phyloP scores from a whole-genome alignment of 2,113 vertebrate species.

The Cranoglanis bouderius region DNA sequence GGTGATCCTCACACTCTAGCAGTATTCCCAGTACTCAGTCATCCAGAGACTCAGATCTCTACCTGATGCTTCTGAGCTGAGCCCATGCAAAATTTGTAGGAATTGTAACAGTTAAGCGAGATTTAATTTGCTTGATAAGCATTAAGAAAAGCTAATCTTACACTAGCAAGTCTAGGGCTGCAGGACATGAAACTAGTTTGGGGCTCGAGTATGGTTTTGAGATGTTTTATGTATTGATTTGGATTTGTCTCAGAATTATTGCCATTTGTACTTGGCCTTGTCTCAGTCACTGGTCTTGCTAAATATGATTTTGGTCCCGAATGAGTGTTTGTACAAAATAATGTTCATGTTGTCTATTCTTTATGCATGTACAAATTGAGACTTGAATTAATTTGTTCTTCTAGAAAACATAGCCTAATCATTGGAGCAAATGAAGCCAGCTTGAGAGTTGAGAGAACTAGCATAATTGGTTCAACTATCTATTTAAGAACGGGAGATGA shows the following conservation, averaged over 20 bases:
- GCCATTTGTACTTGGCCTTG: too few relatives aligned
- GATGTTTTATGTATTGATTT: not conserved
- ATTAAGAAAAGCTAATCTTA: conserved; percentile 21
- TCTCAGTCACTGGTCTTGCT: not conserved
- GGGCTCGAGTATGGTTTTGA: not conserved
- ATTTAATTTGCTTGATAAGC: conserved; percentile 26
- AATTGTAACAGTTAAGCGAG: not conserved
- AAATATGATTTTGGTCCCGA: not conserved
- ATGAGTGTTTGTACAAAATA: not conserved
- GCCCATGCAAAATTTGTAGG: conserved; percentile 10
- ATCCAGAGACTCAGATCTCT: not conserved
- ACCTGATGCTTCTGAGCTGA: not conserved
- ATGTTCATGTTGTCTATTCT: not conserved
- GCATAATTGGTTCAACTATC: not conserved
- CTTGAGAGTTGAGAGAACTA: not conserved
- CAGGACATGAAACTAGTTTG: not conserved
- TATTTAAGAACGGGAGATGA: not conserved
- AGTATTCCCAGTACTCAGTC: not conserved
- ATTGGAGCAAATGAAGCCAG: not conserved
- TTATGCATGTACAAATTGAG: not conserved
- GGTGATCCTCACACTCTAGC: not conserved
- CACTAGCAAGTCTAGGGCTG: not conserved
- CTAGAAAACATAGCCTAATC: not conserved
- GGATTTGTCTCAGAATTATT: not conserved
- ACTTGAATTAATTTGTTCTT: not conserved